phyloP scores from a whole-genome alignment of 2,888 invertebrate species.

The Malachius bipustulatus region DNA sequence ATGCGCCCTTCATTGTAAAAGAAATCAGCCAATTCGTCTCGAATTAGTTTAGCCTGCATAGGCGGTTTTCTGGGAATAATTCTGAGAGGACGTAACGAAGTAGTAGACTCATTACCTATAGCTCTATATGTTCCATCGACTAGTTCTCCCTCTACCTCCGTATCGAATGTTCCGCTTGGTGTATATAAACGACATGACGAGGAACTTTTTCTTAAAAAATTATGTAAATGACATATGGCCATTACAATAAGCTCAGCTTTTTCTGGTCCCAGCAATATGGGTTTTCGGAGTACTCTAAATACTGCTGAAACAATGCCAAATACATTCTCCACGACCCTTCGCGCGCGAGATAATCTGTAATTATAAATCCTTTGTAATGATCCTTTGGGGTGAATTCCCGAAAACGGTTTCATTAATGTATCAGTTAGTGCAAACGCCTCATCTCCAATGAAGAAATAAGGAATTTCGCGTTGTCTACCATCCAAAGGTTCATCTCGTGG shows the following conservation, averaged over 20 bases:
- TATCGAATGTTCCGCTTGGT: slow-evolving; percentile 20
- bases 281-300: slow-evolving; percentile 25
- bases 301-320: slow-evolving; percentile 18
- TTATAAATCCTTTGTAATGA: slow-evolving; percentile 17
- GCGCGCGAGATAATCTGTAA: slow-evolving; percentile 14
- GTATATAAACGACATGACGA: slow-evolving; percentile 20
- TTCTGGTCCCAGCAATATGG: slow-evolving; percentile 21
- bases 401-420: slow-evolving; percentile 19
- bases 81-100: too few relatives aligned
- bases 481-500: slow-evolving; percentile 14
- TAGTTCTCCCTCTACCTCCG: too few relatives aligned
- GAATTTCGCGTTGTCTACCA: slow-evolving; percentile 11
- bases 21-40: too few relatives aligned
- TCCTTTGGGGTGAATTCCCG: slow-evolving; percentile 14
- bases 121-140: too few relatives aligned
- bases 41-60: too few relatives aligned
- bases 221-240: slow-evolving; percentile 26
- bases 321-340: slow-evolving; percentile 19
- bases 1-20: too few relatives aligned
- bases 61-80: too few relatives aligned
- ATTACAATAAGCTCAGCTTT: slow-evolving; percentile 23
- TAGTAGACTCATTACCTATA: too few relatives aligned
- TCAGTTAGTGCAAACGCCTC: slow-evolving; percentile 15
- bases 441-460: slow-evolving; percentile 18
- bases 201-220: slow-evolving; percentile 21